These are phyloP conservation scores for Oeneis ivallda DNA, from an alignment of 2,888 invertebrate genomes.

Conservation along the genomic window DNA sequence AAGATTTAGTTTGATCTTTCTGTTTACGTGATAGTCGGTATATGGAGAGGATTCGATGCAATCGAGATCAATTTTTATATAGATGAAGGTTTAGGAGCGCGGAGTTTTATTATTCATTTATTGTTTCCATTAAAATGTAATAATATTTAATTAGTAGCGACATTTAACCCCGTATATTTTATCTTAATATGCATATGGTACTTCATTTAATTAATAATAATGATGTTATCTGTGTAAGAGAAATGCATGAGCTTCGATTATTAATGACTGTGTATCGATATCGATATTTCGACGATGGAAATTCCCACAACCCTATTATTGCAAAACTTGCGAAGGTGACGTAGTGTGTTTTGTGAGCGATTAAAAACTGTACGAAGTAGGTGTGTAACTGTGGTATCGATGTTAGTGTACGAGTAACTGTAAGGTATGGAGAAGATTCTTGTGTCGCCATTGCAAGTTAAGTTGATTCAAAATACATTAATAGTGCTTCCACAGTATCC, in stretches of 20 bases:
- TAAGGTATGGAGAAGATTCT: neutral
- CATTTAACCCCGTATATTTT: conserved; percentile 61
- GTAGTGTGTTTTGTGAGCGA: conserved; percentile 1
- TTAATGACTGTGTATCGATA: conserved; percentile 39
- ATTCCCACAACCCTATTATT: conserved; percentile 28
- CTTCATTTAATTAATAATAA: conserved; percentile 56
- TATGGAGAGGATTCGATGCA: conserved; percentile 39
- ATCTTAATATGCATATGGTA: conserved; percentile 60
- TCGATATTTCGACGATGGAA: conserved; percentile 31
- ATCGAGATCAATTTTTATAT: conserved; percentile 46
- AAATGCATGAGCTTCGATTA: conserved; percentile 68
- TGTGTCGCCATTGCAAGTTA: conserved; percentile 13
- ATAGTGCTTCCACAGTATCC: neutral
- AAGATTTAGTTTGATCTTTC: conserved; percentile 38
- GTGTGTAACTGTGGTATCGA: neutral
- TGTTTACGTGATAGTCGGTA: conserved; percentile 37
- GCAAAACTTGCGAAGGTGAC: conserved; percentile 17
- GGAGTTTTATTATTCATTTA: conserved; percentile 80
- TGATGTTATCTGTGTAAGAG: conserved; percentile 55
- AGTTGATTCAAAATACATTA: neutral
- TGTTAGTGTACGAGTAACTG: too few relatives aligned
- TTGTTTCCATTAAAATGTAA: conserved; percentile 72
- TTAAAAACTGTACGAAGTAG: neutral
- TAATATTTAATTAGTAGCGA: conserved; percentile 41
- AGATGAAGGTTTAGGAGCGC: conserved; percentile 51